Percentiles rank a stretch among this genome's conserved stretches.
These are phyloP conservation scores for Hycleus phaleratus DNA, from an alignment of 1,140 invertebrate genomes.

Conservation along the genomic window DNA sequence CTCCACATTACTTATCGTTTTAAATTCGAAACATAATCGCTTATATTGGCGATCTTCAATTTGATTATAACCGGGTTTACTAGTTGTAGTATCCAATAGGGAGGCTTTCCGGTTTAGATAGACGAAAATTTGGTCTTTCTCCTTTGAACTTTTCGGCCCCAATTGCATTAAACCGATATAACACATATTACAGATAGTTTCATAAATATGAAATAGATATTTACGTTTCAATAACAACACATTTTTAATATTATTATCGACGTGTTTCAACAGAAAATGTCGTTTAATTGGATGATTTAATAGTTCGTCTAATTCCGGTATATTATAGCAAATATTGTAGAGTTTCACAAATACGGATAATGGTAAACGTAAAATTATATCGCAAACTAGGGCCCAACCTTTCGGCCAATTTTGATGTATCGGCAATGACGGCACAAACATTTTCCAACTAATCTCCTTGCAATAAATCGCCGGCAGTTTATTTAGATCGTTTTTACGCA, in stretches of 20 bases:
- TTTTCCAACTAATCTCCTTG: slow-evolving; percentile 57
- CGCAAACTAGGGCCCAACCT: slow-evolving; percentile 71
- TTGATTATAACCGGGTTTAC: slow-evolving; percentile 54
- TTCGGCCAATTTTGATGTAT: slow-evolving; percentile 50
- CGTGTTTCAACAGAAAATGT: slow-evolving; percentile 54
- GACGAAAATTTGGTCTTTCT: slow-evolving; percentile 65
- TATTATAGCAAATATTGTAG: slow-evolving; percentile 51
- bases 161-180: slow-evolving; percentile 66
- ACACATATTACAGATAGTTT: slow-evolving; percentile 49
- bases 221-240: slow-evolving; percentile 51
- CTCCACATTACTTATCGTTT: slow-evolving; percentile 48
- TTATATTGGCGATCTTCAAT: slow-evolving; percentile 54
- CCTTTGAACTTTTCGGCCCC: slow-evolving; percentile 55
- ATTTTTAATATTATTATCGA: slow-evolving; percentile 47
- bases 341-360: slow-evolving; percentile 63
- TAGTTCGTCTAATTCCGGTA: slow-evolving; percentile 52
- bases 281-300: slow-evolving; percentile 61
- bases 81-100: slow-evolving; percentile 59
- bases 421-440: slow-evolving; percentile 65
- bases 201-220: slow-evolving; percentile 57
- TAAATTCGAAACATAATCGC: slow-evolving; percentile 49
- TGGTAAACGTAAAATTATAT: slow-evolving; percentile 64
- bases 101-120: slow-evolving; percentile 57
- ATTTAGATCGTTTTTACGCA: slow-evolving; percentile 22
- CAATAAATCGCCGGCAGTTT: slow-evolving; percentile 47